Evolutionary conservation across 1,140 invertebrate genomes (phyloP).

Genomic region (Leptinotarsa texana): DNA sequence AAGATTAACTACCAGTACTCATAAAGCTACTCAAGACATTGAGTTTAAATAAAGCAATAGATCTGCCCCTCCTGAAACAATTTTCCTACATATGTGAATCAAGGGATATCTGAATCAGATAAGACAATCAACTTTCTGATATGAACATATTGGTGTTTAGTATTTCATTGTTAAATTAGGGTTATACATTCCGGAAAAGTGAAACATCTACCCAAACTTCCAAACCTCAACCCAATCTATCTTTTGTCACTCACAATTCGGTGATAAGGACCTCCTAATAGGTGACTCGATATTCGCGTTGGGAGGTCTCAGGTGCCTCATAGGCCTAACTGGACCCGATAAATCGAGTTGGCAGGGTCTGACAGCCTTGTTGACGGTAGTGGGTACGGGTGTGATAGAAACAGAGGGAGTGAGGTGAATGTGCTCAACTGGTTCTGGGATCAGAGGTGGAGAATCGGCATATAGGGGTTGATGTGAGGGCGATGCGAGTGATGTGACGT

Average conservation of each 20-base stretch:
- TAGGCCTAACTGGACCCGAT: slow-evolving; percentile 52
- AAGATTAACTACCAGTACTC: too few relatives aligned
- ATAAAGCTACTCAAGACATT: too few relatives aligned
- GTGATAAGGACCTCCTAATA: slow-evolving; percentile 39
- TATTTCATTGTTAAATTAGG: too few relatives aligned
- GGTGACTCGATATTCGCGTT: slow-evolving; percentile 28
- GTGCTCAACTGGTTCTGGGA: slow-evolving; percentile 49
- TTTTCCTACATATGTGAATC: too few relatives aligned
- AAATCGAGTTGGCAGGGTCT: slow-evolving; percentile 52
- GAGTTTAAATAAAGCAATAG: too few relatives aligned
- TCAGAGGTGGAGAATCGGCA: slow-evolving; percentile 43
- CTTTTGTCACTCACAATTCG: slow-evolving; percentile 19
- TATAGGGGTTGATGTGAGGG: slow-evolving; percentile 19
- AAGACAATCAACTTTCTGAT: too few relatives aligned
- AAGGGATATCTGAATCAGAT: too few relatives aligned
- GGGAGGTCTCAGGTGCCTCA: slow-evolving; percentile 51
- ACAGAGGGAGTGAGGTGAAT: slow-evolving; percentile 43
- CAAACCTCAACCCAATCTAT: not conserved
- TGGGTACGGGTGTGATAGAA: slow-evolving; percentile 44
- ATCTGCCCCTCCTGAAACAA: too few relatives aligned
- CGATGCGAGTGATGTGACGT: slow-evolving; percentile 17
- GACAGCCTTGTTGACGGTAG: slow-evolving; percentile 42
- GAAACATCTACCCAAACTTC: not conserved
- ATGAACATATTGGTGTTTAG: too few relatives aligned
- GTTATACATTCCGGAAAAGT: not conserved